A percentile compares a stretch with the other conserved stretches of the same genome.
phyloP scores from a whole-genome alignment of 2,888 invertebrate genomes.

The Sesia bembeciformis region DNA sequence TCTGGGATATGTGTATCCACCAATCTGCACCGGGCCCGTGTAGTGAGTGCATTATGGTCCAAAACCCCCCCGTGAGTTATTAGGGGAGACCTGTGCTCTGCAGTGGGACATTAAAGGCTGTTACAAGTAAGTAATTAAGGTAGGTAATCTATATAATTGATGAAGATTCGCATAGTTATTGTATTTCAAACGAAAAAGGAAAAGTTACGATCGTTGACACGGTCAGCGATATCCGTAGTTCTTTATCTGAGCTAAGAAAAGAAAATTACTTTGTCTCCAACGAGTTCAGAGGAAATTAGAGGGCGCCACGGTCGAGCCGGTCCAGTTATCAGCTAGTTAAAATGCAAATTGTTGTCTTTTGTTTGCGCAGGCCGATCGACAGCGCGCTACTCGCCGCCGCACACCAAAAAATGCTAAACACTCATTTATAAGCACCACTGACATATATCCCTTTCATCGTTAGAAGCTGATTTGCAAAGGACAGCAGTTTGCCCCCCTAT shows the following conservation, averaged over 20 bases:
- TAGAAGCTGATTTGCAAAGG: constrained; percentile 15
- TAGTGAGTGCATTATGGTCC: no score
- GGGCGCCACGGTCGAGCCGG: constrained; percentile 34
- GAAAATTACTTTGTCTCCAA: constrained; percentile 44
- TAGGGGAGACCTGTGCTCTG: no score
- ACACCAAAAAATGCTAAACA: constrained; percentile 51
- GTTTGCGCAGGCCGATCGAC: constrained; percentile 49
- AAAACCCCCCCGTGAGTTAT: no score
- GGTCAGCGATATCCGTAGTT: constrained; percentile 35
- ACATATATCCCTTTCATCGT: constrained; percentile 27
- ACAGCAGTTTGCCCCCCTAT: constrained; percentile 5
- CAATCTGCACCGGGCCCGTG: no score
- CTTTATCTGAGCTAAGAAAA: constrained; percentile 40
- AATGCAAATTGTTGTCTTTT: constrained; percentile 67
- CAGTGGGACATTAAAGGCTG: no score
- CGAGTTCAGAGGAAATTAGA: constrained; percentile 43
- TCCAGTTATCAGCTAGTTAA: constrained; percentile 64
- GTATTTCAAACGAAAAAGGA: constrained; percentile 6
- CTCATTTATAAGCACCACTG: constrained; percentile 50
- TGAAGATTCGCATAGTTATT: no score
- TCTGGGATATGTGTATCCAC: no score
- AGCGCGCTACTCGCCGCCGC: constrained; percentile 22
- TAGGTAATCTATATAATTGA: no score
- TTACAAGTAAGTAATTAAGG: no score
- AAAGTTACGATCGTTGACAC: constrained; percentile 36